These are phyloP conservation scores for Sander vitreus DNA, from an alignment of 2,113 vertebrate genomes.

Conservation along the genomic window DNA sequence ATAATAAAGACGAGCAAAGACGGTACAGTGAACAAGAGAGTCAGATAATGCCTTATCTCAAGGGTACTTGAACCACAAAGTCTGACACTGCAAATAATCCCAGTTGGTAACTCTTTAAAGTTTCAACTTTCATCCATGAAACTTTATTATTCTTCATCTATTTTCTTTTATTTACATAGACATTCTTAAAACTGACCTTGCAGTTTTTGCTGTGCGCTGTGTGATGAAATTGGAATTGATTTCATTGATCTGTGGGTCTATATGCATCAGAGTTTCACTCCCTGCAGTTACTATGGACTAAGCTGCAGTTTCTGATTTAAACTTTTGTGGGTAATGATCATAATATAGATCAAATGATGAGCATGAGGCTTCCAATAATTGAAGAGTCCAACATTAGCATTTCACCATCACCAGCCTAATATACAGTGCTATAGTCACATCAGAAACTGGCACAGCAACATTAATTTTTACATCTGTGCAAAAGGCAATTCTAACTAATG, in stretches of 20 bases:
- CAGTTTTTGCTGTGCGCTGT: constrained; percentile 53
- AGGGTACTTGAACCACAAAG: constrained; percentile 48
- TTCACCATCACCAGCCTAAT: neutral
- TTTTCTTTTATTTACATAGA: constrained; percentile 68
- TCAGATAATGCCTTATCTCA: constrained; percentile 55
- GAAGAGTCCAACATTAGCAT: constrained; percentile 21
- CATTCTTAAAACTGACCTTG: constrained; percentile 66
- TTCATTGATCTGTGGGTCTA: constrained; percentile 61
- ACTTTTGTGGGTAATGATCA: constrained; percentile 54
- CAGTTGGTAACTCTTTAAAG: constrained; percentile 38
- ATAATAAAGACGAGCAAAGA: constrained; percentile 48
- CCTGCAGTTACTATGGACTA: constrained; percentile 29
- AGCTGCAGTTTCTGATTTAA: constrained; percentile 40
- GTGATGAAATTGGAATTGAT: constrained; percentile 74
- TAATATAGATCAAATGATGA: constrained; percentile 54
- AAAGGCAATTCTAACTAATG: neutral
- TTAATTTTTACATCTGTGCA: neutral
- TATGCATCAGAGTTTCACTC: constrained; percentile 44
- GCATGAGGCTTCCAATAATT: constrained; percentile 35
- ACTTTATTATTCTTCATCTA: constrained; percentile 46
- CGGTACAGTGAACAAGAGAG: constrained; percentile 35
- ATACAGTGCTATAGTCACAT: neutral
- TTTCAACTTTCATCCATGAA: constrained; percentile 47
- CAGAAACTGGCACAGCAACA: neutral
- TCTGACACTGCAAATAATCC: constrained; percentile 64